Conservation (phyloP, 2,113 vertebrate genomes). For the Rhinoptilus africanus region DNA sequence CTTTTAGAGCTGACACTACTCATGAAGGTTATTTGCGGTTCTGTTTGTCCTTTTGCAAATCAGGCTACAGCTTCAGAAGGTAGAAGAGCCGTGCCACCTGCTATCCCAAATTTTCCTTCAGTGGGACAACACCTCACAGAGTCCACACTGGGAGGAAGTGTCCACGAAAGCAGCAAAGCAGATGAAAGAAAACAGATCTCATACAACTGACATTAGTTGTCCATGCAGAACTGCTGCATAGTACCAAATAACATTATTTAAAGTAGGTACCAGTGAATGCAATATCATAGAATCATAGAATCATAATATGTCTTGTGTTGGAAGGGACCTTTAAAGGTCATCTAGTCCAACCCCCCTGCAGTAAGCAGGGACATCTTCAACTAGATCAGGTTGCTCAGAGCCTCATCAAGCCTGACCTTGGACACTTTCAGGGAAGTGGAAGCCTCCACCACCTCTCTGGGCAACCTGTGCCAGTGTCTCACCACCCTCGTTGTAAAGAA, state of each 20-base stretch:
- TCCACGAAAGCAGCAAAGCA: background rate
- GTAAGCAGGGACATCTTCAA: too few relatives aligned
- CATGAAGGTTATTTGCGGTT: background rate
- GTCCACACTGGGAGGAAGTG: background rate
- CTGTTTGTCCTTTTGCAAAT: background rate
- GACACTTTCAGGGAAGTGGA: too few relatives aligned
- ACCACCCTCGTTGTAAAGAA: too few relatives aligned
- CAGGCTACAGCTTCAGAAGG: background rate
- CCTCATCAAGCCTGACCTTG: too few relatives aligned
- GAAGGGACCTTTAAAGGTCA: too few relatives aligned
- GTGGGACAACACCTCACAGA: rapidly evolving
- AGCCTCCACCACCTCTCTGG: too few relatives aligned
- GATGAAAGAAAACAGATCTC: background rate
- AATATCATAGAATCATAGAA: background rate
- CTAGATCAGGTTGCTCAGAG: too few relatives aligned
- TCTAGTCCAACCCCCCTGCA: too few relatives aligned
- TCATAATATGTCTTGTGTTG: too few relatives aligned
- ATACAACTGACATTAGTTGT: background rate
- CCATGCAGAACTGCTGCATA: background rate
- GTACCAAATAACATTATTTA: background rate
- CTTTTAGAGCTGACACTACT: background rate
- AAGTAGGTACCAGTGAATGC: background rate
- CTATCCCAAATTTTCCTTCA: background rate
- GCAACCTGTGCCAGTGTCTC: too few relatives aligned
- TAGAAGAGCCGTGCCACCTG: background rate